phyloP scores from a whole-genome alignment of 2,888 invertebrate species.

The Ichneumoninae sp. region DNA sequence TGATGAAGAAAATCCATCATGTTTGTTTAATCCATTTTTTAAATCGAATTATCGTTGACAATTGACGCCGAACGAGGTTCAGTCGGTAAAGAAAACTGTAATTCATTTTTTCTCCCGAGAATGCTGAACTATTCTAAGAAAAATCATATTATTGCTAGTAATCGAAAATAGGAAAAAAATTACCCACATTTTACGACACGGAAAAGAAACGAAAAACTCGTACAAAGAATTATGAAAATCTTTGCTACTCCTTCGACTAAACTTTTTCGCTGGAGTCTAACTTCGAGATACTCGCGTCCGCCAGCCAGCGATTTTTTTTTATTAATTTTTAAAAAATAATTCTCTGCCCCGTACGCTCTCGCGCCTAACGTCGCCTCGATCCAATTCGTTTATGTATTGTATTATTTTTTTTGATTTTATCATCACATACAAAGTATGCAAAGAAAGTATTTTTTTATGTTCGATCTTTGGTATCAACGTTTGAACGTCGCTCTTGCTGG shows the following conservation, averaged over 20 bases:
- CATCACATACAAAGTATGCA: too few relatives aligned
- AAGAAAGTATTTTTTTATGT: constrained; percentile 8
- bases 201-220: neutral
- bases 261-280: neutral
- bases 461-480: constrained; percentile 60
- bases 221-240: neutral
- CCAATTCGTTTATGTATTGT: constrained; percentile 27
- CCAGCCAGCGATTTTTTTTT: neutral
- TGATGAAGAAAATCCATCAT: too few relatives aligned
- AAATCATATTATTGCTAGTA: neutral
- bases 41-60: too few relatives aligned
- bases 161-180: neutral
- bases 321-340: constrained; percentile 14
- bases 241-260: neutral
- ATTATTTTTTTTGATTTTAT: neutral
- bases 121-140: too few relatives aligned
- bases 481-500: constrained; percentile 8
- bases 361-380: constrained; percentile 36
- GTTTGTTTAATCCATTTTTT: too few relatives aligned
- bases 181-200: neutral
- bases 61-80: too few relatives aligned
- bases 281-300: neutral
- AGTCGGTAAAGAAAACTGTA: too few relatives aligned
- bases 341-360: constrained; percentile 46
- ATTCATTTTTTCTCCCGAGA: too few relatives aligned